Evolutionary conservation across 2,888 invertebrate genomes (phyloP), one percentile per base, ranked within the genome.

Genomic region (Pinctada fucata): DNA sequence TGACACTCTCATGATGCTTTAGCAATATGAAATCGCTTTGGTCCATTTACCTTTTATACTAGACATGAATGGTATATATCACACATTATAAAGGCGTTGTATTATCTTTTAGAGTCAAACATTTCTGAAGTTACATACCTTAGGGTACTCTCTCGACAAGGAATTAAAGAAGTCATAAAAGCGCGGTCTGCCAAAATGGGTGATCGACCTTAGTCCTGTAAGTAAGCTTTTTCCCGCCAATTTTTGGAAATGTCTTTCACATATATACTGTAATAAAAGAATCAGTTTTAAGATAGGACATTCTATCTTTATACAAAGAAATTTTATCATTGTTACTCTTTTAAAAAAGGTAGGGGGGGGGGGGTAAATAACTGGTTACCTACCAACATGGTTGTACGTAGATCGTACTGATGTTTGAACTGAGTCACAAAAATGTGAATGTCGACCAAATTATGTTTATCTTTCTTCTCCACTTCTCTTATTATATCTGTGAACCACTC

Each of bases 401-500:
- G 90, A 88, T 95, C 95, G 89, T 94, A 95, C 89, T 95, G 95
- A 86, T 95, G 93, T 85, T 94, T 94, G 89, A 95, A 94, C 88
- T 95, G 94, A 0, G 95, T 95, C 76, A 95, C 94, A 88, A 95
- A 95, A 81, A 95, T 94, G 86, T 95, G 95, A 13, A 93, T 92
- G 50, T 93, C 93, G 10, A 95, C 93, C 13, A 94, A 90, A 79
- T 93, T 91, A 45, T 93, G 92, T n/a, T 85, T 87, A 89, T 95
- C 94, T 48, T 90, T 91, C 51, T 91, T 89, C 89, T 95, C 95
- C 3, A 95, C 93, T 71, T 94, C 94, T 80, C 94, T 90, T 58
- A 95, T 93, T 76, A 95, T 94, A 85, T 95, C 95, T 1, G 94
- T 94, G 86, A 95, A 89, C 95, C 95, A 95, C 90, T 95, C 95